A percentile compares a stretch with the other conserved stretches of the same genome.
Conservation (phyloP, 2,113 vertebrate species). For the Neotoma lepida region DNA sequence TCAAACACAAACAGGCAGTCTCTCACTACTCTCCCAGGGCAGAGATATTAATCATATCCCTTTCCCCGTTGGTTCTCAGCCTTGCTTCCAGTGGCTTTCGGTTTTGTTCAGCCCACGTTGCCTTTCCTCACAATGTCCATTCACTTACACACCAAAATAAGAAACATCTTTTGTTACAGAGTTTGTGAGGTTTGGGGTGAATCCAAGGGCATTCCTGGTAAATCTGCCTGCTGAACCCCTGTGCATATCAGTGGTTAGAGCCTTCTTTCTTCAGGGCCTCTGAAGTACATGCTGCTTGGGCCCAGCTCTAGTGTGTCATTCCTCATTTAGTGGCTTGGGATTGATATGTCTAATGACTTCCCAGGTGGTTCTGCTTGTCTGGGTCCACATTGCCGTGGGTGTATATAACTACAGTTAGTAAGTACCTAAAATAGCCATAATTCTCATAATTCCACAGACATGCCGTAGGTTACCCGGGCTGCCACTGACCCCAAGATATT, state of each 20-base stretch:
- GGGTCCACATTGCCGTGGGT: neutral
- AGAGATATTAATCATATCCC: neutral
- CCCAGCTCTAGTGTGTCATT: neutral
- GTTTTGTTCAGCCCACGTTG: neutral
- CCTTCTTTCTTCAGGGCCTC: neutral
- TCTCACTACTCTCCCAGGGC: neutral
- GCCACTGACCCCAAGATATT: constrained; percentile 73
- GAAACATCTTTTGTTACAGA: neutral
- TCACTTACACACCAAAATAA: neutral
- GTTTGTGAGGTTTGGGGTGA: neutral
- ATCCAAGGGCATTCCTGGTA: neutral
- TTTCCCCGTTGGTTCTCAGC: neutral
- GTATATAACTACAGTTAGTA: neutral
- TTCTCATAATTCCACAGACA: constrained; percentile 60
- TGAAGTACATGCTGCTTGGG: neutral
- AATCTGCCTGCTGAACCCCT: neutral
- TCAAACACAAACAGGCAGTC: constrained; percentile 27
- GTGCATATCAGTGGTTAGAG: neutral
- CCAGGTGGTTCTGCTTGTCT: neutral
- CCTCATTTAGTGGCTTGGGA: neutral
- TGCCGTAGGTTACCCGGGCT: constrained; percentile 59
- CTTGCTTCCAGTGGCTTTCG: neutral
- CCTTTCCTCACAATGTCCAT: neutral
- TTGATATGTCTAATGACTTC: neutral
- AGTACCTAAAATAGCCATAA: constrained; percentile 48